Evolutionary conservation across 2,797 vertebrate species (phyloP).

Genomic region (Margarornis squamiger): DNA sequence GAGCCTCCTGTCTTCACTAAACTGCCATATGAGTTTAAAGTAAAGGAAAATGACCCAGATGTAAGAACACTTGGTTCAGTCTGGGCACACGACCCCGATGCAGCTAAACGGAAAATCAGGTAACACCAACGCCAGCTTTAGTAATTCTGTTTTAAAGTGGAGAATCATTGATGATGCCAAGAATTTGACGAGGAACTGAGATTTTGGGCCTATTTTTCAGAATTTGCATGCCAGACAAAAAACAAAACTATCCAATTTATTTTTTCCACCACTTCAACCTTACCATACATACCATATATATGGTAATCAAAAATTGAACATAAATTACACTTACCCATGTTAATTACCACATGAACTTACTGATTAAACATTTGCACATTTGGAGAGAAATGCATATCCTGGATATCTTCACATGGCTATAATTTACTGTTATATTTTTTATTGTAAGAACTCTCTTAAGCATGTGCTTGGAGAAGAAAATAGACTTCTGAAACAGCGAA

Average conservation of each 20-base stretch:
- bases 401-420: neutral
- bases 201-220: neutral
- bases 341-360: neutral
- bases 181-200: neutral
- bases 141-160: neutral
- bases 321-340: neutral
- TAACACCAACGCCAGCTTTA: conserved; percentile 3
- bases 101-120: conserved; percentile 77
- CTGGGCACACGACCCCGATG: conserved; percentile 85
- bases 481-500: neutral
- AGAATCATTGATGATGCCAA: neutral
- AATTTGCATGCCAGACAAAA: neutral
- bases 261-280: neutral
- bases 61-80: conserved; percentile 77
- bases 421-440: neutral
- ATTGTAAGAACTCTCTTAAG: neutral
- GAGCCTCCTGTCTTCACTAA: conserved; percentile 87
- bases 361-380: neutral
- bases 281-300: neutral
- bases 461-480: neutral
- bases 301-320: neutral
- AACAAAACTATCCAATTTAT: neutral
- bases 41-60: conserved; percentile 81
- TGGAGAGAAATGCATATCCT: neutral
- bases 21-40: conserved; percentile 79